Conservation (phyloP, 2,888 invertebrate species). For the Abscondita cerata region DNA sequence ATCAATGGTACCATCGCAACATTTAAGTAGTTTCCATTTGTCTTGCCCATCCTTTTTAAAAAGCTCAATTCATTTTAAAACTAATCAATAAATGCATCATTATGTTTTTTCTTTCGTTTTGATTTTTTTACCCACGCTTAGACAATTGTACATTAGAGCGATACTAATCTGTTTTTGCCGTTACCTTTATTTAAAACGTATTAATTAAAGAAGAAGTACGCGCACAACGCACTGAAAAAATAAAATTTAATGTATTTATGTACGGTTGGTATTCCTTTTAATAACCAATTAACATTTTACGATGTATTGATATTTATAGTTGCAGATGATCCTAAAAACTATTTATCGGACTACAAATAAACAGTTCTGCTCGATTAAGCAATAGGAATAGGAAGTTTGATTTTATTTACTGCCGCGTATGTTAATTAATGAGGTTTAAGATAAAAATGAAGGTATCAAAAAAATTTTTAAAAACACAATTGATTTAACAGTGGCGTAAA, state of each 20-base stretch:
- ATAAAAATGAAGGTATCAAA: too few species aligned
- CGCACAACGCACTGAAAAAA: not conserved
- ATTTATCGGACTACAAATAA: not conserved
- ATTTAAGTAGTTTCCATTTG: conserved; percentile 53
- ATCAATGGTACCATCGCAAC: conserved; percentile 50
- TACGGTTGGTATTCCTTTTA: conserved; percentile 5
- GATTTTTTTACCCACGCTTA: conserved; percentile 3
- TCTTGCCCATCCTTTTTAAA: conserved; percentile 44
- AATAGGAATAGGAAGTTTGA: too few species aligned
- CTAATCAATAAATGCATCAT: conserved; percentile 50
- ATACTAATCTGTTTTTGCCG: not conserved
- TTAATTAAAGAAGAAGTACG: conserved; percentile 4
- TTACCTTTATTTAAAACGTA: not conserved
- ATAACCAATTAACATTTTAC: conserved; percentile 4
- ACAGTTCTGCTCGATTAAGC: too few species aligned
- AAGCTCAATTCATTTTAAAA: conserved; percentile 44
- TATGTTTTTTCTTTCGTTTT: conserved; percentile 41
- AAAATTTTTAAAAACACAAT: too few species aligned
- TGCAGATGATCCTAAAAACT: not conserved
- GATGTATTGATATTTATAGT: conserved; percentile 1
- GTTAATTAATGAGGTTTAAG: too few species aligned
- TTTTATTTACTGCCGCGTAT: too few species aligned
- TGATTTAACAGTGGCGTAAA: too few species aligned
- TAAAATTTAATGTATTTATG: not conserved
- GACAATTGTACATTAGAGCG: not conserved